phyloP scores from a whole-genome alignment of 2,888 invertebrate genomes.

The Rhaphigaster nebulosa region DNA sequence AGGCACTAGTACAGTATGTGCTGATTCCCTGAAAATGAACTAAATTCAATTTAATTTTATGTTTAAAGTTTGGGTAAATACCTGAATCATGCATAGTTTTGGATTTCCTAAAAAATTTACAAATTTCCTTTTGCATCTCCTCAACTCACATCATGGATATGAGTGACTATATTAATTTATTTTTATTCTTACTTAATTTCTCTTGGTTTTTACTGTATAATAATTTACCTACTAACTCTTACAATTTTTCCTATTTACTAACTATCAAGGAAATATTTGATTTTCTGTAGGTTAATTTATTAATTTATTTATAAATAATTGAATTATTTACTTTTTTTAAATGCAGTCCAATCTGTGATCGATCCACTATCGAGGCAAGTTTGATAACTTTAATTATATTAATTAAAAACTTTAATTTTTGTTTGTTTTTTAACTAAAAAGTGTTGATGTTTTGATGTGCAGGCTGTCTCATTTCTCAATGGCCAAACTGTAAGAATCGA shows the following conservation, averaged over 20 bases:
- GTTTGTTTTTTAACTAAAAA: neutral
- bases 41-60: no score
- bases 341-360: conserved; percentile 46
- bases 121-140: no score
- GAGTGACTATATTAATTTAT: neutral
- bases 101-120: no score
- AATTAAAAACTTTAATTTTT: neutral
- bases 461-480: neutral
- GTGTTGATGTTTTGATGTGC: neutral
- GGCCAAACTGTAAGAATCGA: neutral
- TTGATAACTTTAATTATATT: neutral
- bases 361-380: conserved; percentile 44
- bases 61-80: no score
- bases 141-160: no score
- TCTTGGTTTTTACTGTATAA: neutral
- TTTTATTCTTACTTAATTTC: neutral
- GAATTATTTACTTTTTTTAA: neutral
- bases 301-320: neutral
- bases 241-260: neutral
- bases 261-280: neutral
- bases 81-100: no score
- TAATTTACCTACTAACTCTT: neutral
- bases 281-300: neutral
- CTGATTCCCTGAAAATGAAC: no score
- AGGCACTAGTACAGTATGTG: no score